Percentiles rank a stretch among this genome's conserved stretches.
These are phyloP conservation scores for Heteractis magnifica DNA, from an alignment of 92 coral and sea anemone genomes.

Conservation along the genomic window DNA sequence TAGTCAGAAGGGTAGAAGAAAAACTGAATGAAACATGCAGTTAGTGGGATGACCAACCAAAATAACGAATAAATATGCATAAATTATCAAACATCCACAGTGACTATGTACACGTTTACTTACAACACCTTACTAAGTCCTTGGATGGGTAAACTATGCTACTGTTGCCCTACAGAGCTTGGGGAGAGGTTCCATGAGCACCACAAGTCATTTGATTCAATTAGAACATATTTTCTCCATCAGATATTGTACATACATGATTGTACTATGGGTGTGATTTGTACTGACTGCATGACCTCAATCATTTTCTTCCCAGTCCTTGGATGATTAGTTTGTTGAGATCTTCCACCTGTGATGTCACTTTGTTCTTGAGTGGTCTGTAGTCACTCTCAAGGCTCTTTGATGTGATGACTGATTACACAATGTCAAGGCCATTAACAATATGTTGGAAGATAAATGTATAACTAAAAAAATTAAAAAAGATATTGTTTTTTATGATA, in stretches of 20 bases:
- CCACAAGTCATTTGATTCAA: too few species aligned
- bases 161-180: too few species aligned
- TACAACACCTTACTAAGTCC: too few species aligned
- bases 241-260: too few species aligned
- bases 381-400: slow-evolving; percentile 97
- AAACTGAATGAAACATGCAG: neutral
- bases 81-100: neutral
- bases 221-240: too few species aligned
- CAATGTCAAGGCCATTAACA: neutral
- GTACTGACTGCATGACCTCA: neutral
- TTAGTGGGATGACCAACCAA: neutral
- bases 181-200: too few species aligned
- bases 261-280: too few species aligned
- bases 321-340: slow-evolving; percentile 80
- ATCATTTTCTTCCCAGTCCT: slow-evolving; percentile 59
- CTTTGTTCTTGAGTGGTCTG: slow-evolving; percentile 81
- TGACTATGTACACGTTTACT: too few species aligned
- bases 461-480: neutral
- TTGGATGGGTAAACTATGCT: too few species aligned
- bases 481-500: neutral
- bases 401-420: slow-evolving; percentile 71
- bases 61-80: neutral
- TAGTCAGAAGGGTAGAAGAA: too few species aligned
- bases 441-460: too few species aligned
- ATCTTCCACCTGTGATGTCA: slow-evolving; percentile 78